phyloP scores from a whole-genome alignment of 2,888 invertebrate species.

The Cephus runcator region DNA sequence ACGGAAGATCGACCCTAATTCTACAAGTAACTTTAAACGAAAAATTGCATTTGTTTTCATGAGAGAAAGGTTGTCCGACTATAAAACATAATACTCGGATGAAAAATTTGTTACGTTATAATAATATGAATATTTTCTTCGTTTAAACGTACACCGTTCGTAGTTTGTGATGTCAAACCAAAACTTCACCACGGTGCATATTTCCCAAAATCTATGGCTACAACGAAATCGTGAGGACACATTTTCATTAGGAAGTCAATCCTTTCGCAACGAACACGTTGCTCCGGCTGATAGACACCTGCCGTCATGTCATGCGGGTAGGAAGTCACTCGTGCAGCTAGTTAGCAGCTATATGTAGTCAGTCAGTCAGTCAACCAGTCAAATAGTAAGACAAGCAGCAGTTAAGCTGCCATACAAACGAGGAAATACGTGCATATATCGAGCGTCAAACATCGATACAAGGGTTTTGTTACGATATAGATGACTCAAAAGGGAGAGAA shows the following conservation, averaged over 20 bases:
- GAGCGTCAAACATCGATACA: not conserved
- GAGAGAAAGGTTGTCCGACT: not conserved
- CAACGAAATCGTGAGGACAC: not conserved
- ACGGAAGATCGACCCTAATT: not conserved
- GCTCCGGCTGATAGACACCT: not conserved
- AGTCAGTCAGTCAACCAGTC: not conserved
- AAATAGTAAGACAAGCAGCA: not conserved
- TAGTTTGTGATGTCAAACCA: not conserved
- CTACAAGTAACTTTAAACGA: not conserved
- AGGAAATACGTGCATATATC: not conserved
- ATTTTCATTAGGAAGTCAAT: not conserved
- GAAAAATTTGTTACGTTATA: not conserved
- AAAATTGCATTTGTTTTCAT: not conserved
- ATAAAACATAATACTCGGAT: not conserved
- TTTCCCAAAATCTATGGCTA: not conserved
- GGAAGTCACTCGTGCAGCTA: not conserved
- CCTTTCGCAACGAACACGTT: not conserved
- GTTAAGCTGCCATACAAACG: not conserved
- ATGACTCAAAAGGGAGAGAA: not conserved
- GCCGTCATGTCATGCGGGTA: not conserved
- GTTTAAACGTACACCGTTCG: not conserved
- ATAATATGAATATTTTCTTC: not conserved
- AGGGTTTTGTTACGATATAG: not conserved
- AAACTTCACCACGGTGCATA: not conserved
- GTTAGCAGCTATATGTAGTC: not conserved